phyloP scores from a whole-genome alignment of 2,797 vertebrate genomes.

The Neomorphus geoffroyi region DNA sequence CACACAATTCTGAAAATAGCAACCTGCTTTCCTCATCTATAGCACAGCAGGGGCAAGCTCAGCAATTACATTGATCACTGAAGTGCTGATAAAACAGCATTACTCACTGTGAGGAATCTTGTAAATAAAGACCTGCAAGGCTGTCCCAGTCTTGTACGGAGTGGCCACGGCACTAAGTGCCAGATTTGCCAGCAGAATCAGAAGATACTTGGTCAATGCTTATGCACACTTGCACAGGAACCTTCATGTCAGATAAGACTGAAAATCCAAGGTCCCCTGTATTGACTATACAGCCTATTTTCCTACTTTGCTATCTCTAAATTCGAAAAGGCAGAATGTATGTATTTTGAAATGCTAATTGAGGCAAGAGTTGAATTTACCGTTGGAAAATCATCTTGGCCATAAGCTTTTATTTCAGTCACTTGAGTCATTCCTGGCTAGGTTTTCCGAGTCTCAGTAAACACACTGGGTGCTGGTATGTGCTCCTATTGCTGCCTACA shows the following conservation, averaged over 20 bases:
- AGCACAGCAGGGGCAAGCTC: conserved; percentile 9
- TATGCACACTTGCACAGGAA: background rate
- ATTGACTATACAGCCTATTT: background rate
- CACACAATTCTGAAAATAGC: conserved; percentile 41
- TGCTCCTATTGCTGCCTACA: conserved; percentile 51
- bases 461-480: conserved; percentile 33
- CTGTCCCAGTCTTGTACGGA: background rate
- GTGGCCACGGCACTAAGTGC: background rate
- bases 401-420: conserved; percentile 36
- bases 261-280: background rate
- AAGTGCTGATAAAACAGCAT: conserved; percentile 25
- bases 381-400: background rate
- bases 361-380: conserved; percentile 16
- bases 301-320: background rate
- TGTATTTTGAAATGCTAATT: background rate
- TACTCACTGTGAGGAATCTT: background rate
- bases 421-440: conserved; percentile 37
- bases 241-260: background rate
- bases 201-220: background rate
- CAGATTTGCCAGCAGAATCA: background rate
- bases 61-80: conserved; percentile 24
- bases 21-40: conserved; percentile 12
- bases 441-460: conserved; percentile 44
- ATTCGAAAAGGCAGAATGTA: background rate
- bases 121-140: conserved; percentile 25